Evolutionary conservation across 92 coral and sea anemone species (phyloP).

Genomic region (Phymanthus crucifer): DNA sequence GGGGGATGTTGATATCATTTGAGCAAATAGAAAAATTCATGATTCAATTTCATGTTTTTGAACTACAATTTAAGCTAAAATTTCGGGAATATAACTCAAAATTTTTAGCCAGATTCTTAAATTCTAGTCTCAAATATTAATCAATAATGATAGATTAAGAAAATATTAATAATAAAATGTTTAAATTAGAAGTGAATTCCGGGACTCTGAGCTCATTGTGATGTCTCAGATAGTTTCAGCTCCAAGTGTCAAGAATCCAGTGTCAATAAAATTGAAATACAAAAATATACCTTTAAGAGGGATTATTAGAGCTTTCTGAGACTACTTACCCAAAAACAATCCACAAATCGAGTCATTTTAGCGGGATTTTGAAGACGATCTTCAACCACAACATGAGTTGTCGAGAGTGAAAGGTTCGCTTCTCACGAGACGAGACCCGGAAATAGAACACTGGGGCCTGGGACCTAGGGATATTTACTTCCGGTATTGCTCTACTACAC

Average conservation of each 20-base stretch:
- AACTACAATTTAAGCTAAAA: too few species aligned
- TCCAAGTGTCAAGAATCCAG: neutral
- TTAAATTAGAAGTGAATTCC: too few species aligned
- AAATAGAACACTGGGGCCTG: slow-evolving; percentile 5
- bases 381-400: slow-evolving; percentile 17
- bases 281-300: neutral
- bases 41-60: too few species aligned
- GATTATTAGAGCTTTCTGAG: too few species aligned
- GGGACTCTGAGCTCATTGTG: too few species aligned
- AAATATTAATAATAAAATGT: too few species aligned
- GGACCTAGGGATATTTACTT: slow-evolving; percentile 1
- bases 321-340: slow-evolving; percentile 62
- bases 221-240: neutral
- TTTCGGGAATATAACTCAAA: too few species aligned
- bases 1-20: too few species aligned
- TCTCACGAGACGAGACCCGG: slow-evolving; percentile 16
- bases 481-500: slow-evolving; percentile 7
- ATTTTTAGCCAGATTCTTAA: too few species aligned
- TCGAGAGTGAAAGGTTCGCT: neutral
- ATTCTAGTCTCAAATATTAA: neutral
- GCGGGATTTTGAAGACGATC: slow-evolving; percentile 16
- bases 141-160: neutral
- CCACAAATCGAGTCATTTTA: slow-evolving; percentile 49
- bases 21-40: too few species aligned
- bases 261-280: neutral